Conservation (phyloP, 1,140 invertebrate species). For the Agrilus planipennis region DNA sequence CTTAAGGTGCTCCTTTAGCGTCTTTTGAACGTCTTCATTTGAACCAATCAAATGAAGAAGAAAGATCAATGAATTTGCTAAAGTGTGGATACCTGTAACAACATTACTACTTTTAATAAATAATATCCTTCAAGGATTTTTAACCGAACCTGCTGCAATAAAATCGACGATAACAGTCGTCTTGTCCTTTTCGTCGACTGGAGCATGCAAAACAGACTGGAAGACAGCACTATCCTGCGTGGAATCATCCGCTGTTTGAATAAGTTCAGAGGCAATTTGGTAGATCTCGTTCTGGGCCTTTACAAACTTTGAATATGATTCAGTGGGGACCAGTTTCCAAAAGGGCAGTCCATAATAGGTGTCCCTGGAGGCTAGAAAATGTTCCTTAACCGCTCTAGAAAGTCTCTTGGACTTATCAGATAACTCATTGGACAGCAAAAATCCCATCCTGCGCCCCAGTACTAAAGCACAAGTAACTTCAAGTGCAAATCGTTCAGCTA, state of each 20-base stretch:
- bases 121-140: too few relatives aligned
- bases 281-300: slow-evolving; percentile 70
- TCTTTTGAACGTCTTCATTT: slow-evolving; percentile 41
- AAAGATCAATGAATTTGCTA: slow-evolving; percentile 72
- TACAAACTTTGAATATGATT: slow-evolving; percentile 57
- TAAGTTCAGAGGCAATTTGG: slow-evolving; percentile 67
- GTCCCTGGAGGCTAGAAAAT: slow-evolving; percentile 64
- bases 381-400: slow-evolving; percentile 55
- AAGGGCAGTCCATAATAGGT: slow-evolving; percentile 70
- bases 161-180: slow-evolving; percentile 77
- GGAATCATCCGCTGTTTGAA: slow-evolving; percentile 52
- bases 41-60: slow-evolving; percentile 63
- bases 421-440: slow-evolving; percentile 51
- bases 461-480: slow-evolving; percentile 70
- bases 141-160: slow-evolving; percentile 55
- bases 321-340: slow-evolving; percentile 69
- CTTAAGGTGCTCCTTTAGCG: slow-evolving; percentile 59
- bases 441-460: slow-evolving; percentile 65
- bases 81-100: slow-evolving; percentile 75
- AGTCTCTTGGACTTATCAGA: slow-evolving; percentile 42
- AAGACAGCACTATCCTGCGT: slow-evolving; percentile 55
- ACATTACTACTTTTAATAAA: too few relatives aligned
- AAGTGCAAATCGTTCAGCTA: slow-evolving; percentile 63
- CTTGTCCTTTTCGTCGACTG: slow-evolving; percentile 65
- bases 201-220: slow-evolving; percentile 57